A percentile compares a stretch with the other conserved stretches of the same genome.
These are phyloP conservation scores for Taxidea taxus DNA, from an alignment of 2,113 vertebrate genomes.

Conservation along the genomic window DNA sequence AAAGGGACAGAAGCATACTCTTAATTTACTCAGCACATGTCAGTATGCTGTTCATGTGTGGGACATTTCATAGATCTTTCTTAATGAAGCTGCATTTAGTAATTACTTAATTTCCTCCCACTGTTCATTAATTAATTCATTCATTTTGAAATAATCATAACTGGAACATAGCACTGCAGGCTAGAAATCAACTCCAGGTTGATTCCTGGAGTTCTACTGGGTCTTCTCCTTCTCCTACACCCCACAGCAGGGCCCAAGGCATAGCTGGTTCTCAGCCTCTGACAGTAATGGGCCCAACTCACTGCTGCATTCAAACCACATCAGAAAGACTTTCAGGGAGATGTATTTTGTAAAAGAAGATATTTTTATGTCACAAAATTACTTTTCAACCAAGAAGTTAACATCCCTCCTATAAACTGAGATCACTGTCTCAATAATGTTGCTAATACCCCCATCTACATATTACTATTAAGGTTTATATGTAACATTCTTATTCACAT, in stretches of 20 bases:
- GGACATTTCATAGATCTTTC: constrained; percentile 23
- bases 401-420: neutral
- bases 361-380: neutral
- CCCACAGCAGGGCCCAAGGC: neutral
- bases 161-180: neutral
- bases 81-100: constrained; percentile 29
- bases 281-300: neutral
- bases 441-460: neutral
- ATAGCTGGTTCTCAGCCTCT: neutral
- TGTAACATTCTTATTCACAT: neutral
- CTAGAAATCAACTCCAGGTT: neutral
- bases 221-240: neutral
- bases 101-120: constrained; percentile 36
- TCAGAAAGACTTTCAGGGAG: neutral
- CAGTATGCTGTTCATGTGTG: neutral
- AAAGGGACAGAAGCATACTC: neutral
- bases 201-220: neutral
- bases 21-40: neutral
- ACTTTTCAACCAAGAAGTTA: neutral
- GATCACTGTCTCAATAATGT: neutral
- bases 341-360: neutral
- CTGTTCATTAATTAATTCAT: neutral
- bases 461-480: neutral
- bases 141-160: neutral
- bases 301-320: neutral